A percentile compares a stretch with the other conserved stretches of the same genome.
These are phyloP conservation scores for Platysternon megacephalum DNA, from an alignment of 2,113 vertebrate genomes.

Conservation along the genomic window DNA sequence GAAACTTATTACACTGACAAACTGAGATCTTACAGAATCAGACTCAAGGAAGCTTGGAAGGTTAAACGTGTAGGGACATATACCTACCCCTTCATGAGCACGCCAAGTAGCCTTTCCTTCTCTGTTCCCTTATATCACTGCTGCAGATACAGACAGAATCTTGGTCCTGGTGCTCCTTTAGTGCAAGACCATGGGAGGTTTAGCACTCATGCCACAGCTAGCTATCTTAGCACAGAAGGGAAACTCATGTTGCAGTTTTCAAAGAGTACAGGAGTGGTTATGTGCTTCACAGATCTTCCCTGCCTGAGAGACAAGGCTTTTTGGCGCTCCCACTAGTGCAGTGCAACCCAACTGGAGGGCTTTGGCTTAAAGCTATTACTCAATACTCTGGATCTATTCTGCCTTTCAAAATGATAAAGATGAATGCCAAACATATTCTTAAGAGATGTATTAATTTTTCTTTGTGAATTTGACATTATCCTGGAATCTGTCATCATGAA, in stretches of 20 bases:
- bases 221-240: neutral
- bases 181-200: no score
- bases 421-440: accelerated
- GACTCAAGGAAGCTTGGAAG: neutral
- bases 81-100: no score
- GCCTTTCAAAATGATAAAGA: neutral
- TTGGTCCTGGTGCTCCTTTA: no score
- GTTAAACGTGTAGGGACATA: no score
- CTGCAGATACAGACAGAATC: no score
- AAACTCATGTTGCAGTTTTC: neutral
- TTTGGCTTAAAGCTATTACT: neutral
- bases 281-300: neutral
- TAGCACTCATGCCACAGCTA: no score
- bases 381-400: neutral
- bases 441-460: neutral
- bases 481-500: accelerated
- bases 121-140: neutral
- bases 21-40: neutral
- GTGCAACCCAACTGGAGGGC: accelerated
- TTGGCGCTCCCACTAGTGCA: neutral
- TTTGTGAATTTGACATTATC: neutral
- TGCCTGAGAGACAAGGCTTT: neutral
- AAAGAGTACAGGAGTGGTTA: no score
- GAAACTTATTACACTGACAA: neutral
- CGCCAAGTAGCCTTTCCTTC: neutral